Evolutionary conservation across 2,888 invertebrate species (phyloP).

Genomic region (Thymelicus acteon): DNA sequence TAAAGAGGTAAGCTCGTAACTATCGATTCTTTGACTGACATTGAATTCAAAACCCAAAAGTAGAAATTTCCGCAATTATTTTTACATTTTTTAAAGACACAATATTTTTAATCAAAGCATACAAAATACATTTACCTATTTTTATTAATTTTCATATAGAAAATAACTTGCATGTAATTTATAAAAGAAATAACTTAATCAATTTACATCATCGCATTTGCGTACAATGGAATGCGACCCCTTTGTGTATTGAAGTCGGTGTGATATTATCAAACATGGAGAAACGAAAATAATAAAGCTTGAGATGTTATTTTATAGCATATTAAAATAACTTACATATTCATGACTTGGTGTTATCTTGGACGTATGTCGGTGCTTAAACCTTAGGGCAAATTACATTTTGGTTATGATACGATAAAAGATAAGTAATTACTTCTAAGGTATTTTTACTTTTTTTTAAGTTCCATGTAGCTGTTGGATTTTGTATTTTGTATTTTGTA

Average conservation of each 20-base stretch:
- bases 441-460: background rate
- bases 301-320: constrained; percentile 5
- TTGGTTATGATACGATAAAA: background rate
- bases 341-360: constrained; percentile 1
- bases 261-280: background rate
- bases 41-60: too few species aligned
- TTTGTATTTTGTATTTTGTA: background rate
- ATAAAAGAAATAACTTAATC: too few species aligned
- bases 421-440: background rate
- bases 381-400: background rate
- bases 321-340: constrained; percentile 7
- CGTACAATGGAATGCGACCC: background rate
- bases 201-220: background rate
- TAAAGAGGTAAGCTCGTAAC: too few species aligned
- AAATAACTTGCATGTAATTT: too few species aligned
- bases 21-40: too few species aligned
- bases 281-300: background rate
- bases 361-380: background rate
- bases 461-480: background rate
- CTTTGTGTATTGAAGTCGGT: constrained; percentile 1
- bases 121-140: too few species aligned
- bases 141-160: too few species aligned
- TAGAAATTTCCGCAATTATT: too few species aligned
- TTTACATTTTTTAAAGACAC: too few species aligned
- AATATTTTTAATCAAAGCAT: too few species aligned